A percentile compares a stretch with the other conserved stretches of the same genome.
Evolutionary conservation across 2,888 invertebrate species (phyloP).

Genomic region (Erebia ligea): DNA sequence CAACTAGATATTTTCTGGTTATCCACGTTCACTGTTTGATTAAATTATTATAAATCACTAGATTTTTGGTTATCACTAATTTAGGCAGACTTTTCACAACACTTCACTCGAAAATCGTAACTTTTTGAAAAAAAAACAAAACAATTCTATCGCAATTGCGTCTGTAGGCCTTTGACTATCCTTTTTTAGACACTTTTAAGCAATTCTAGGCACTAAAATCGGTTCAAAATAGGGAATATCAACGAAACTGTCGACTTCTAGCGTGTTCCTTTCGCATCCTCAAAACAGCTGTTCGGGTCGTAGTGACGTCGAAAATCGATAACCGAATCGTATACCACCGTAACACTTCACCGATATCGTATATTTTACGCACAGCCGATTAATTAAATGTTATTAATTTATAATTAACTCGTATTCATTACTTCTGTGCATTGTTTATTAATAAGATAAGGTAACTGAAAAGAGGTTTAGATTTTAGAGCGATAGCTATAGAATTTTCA

Average conservation of each 20-base stretch:
- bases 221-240: conserved; percentile 9
- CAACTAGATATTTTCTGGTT: conserved; percentile 3
- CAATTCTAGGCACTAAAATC: not conserved
- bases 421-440: not conserved
- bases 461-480: not conserved
- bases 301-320: conserved; percentile 72
- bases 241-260: conserved; percentile 21
- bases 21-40: conserved; percentile 11
- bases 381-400: conserved; percentile 11
- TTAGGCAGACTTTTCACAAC: conserved; percentile 18
- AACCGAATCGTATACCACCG: conserved; percentile 53
- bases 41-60: conserved; percentile 3
- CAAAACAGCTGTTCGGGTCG: conserved; percentile 73
- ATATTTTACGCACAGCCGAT: conserved; percentile 48
- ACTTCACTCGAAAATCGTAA: conserved; percentile 28
- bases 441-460: not conserved
- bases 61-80: conserved; percentile 8
- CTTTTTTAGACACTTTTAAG: not conserved
- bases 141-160: not conserved
- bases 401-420: conserved; percentile 13
- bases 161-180: not conserved
- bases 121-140: conserved; percentile 4
- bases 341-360: conserved; percentile 50
- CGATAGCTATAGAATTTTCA: not conserved
- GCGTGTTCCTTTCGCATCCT: conserved; percentile 57